phyloP scores from a whole-genome alignment of 2,797 vertebrate species.

The Cuniculus paca region DNA sequence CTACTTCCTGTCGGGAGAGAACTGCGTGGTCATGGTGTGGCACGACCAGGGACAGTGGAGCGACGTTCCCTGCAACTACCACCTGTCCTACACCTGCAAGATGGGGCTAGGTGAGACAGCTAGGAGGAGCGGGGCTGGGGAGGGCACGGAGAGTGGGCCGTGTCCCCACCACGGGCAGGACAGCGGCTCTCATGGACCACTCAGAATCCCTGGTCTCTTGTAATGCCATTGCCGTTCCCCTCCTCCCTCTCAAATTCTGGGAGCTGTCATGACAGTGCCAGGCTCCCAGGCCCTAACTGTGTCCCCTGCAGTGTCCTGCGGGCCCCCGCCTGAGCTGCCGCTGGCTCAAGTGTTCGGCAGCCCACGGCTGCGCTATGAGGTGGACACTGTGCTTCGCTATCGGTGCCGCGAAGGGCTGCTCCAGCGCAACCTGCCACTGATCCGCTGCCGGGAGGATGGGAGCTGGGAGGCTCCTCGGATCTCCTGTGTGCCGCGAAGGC shows the following conservation, averaged over 20 bases:
- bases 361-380: slow-evolving; percentile 90
- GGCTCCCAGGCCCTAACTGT: background rate
- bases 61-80: slow-evolving; percentile 98
- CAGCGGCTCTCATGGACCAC: background rate
- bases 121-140: background rate
- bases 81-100: slow-evolving; percentile 98
- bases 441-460: slow-evolving; percentile 92
- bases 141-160: background rate
- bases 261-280: background rate
- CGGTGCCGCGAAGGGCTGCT: slow-evolving; percentile 91
- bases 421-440: slow-evolving; percentile 92
- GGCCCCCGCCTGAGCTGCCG: slow-evolving; percentile 90
- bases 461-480: slow-evolving; percentile 93
- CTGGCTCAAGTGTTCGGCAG: slow-evolving; percentile 92
- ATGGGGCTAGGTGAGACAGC: slow-evolving; percentile 92
- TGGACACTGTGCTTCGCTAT: slow-evolving; percentile 91
- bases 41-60: slow-evolving; percentile 96
- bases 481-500: slow-evolving; percentile 88
- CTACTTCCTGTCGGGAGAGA: slow-evolving; percentile 97
- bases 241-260: background rate
- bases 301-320: slow-evolving; percentile 91
- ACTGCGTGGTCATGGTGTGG: slow-evolving; percentile 97
- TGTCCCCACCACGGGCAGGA: background rate
- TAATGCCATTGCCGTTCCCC: background rate
- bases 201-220: background rate